phyloP scores from a whole-genome alignment of 2,888 invertebrate species.

The Venusia cambrica region DNA sequence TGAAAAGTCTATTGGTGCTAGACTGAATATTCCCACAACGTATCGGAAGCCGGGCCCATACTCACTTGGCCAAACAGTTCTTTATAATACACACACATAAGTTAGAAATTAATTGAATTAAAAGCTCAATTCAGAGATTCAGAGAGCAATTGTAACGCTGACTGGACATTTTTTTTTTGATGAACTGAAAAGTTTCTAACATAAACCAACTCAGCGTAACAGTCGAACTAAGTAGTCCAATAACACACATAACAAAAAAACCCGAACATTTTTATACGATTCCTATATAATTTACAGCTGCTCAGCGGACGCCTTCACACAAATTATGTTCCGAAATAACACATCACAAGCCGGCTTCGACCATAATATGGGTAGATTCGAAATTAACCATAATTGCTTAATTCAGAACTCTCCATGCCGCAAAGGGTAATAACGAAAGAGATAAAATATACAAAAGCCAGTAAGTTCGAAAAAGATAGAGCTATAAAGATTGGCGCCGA shows the following conservation, averaged over 20 bases:
- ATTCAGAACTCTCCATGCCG: conserved; percentile 56
- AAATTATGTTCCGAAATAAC: conserved; percentile 80
- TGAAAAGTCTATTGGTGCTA: too few species aligned
- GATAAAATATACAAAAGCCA: conserved; percentile 36
- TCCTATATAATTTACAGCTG: conserved; percentile 75
- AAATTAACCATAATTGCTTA: conserved; percentile 81
- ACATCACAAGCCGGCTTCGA: conserved; percentile 68
- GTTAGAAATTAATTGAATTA: too few species aligned
- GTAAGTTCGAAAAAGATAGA: conserved; percentile 42
- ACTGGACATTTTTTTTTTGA: too few species aligned
- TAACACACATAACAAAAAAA: conserved; percentile 26
- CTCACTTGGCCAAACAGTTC: too few species aligned
- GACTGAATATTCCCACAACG: too few species aligned
- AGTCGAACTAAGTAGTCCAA: conserved; percentile 32
- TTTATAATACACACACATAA: too few species aligned
- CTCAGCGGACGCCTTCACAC: conserved; percentile 77
- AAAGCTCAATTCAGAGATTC: too few species aligned
- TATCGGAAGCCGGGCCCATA: too few species aligned
- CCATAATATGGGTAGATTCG: conserved; percentile 71
- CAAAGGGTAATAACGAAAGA: conserved; percentile 43
- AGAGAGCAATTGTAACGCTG: too few species aligned
- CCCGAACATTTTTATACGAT: conserved; percentile 27
- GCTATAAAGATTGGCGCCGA: conserved; percentile 34
- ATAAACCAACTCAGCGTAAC: conserved; percentile 29
- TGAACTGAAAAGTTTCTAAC: conserved; percentile 9